Evolutionary conservation across 2,113 vertebrate genomes (phyloP), one percentile per base, ranked within the genome.

Genomic region (Clarias gariepinus): DNA sequence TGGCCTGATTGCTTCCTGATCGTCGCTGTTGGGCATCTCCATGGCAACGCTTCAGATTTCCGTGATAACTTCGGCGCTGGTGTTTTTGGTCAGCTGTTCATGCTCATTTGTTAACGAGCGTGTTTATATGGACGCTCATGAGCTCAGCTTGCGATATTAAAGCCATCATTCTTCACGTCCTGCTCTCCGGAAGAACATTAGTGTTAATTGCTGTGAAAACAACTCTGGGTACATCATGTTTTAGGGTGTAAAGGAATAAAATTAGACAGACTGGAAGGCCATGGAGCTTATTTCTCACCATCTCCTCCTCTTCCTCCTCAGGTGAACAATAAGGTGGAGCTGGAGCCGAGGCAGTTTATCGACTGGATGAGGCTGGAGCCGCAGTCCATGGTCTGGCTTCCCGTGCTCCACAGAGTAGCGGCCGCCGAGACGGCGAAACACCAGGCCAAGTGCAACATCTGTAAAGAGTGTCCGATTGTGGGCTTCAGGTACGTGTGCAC

Each of bases 401-500:
- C 98, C 0, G 98, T 99, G 82, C 94, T 99, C 76, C 98, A 99
- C 90, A 93, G 98, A 0, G 98, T 99, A 81, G 98, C 98, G 47
- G 97, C 98, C 2, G 96, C 98, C 0, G 98, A 99, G 93, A 99
- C 98, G 0, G 98, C 98, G 10, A 99, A 99, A 83, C 98, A 99
- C 93, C 98, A 99, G 91, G 98, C 98, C 89, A 99, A 99, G 88
- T 99, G 98, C 91, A 99, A 98, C 94, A 99, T 99, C 95, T 99
- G 98, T 91, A 99, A 99, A 90, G 98, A 99, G 88, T 99, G 96
- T 92, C 98, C 98, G 0, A 99, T 99, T 52, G 97, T 99, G 13
- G 98, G 98, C 73, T 99, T 99, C 92, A 97, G 98, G 98, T 99
- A 94, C 91, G 25, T 15, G 23, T 12, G 61, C 53, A 36, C 57